Evolutionary conservation across 2,797 vertebrate species (phyloP), one percentile per base, ranked within the genome.

Genomic region (Champsocephalus gunnari): DNA sequence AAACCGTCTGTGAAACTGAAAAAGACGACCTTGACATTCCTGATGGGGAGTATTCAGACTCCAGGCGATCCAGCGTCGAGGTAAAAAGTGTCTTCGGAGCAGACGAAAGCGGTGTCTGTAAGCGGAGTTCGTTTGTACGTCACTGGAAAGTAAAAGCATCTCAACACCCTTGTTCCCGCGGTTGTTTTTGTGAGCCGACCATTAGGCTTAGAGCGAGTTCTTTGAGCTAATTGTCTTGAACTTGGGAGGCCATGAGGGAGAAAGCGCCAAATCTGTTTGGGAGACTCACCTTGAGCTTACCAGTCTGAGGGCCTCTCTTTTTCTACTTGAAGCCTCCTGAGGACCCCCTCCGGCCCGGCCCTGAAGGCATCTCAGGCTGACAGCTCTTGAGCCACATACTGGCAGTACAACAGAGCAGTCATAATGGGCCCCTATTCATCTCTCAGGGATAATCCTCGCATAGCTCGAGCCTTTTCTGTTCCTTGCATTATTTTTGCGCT

Each of bases 391-490:
- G 83, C 81, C 80, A 90, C 75, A 81, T 79, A 88, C 85, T 84
- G 84, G 77, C 77, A 83, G 83, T 67, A 88, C 82, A 90, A 90
- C 87, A 87, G 73, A 81, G 77, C 63, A 84, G 84, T 84, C 82
- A 86, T 91, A 91, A 92, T 90, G 89, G 87, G 77, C 86, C 80
- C 86, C 90, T 84, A 90, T 94, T 94, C 87, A 91, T 91, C 90
- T 92, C 84, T 87, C 62, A 61, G 71, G 76, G 81, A 91, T 95
- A 94, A 95, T 94, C 94, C 92, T 85, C 17, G 1, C 70, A 84
- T 41, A 19, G 78, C 58, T 80, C 88, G 75, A 88, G 85, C 69
- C 53, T 92, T 90, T 93, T 93, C 83, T 88, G 70, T 87, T 89
- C 32, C 48, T 32, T 82, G 73, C 77, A 8, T 88, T 70, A 79